Percentiles rank a stretch among this genome's conserved stretches.
These are phyloP conservation scores for Corapipo altera DNA, from an alignment of 2,113 vertebrate species.

Conservation along the genomic window DNA sequence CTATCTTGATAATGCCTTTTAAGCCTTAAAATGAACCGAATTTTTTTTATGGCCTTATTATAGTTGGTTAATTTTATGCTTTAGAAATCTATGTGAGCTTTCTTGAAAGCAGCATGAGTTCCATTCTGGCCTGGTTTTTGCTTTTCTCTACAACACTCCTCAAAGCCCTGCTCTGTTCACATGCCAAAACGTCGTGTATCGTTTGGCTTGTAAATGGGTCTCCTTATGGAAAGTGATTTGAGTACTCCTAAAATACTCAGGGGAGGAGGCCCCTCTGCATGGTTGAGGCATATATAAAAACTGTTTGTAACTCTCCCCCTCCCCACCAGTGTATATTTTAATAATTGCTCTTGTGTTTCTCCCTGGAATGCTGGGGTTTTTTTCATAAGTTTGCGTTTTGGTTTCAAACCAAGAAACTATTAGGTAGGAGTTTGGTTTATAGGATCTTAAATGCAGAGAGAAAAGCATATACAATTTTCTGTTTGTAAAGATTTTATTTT, in stretches of 20 bases:
- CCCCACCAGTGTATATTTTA: not conserved
- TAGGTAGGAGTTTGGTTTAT: not conserved
- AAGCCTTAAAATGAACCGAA: not conserved
- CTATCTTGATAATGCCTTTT: not conserved
- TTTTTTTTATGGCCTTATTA: not conserved
- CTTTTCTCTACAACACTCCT: not conserved
- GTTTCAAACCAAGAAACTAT: not conserved
- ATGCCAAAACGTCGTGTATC: not conserved
- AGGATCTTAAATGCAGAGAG: not conserved
- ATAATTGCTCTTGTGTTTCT: not conserved
- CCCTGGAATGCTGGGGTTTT: not conserved
- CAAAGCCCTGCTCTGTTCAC: not conserved
- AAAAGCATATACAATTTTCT: not conserved
- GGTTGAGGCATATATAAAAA: not conserved
- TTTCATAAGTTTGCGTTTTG: not conserved
- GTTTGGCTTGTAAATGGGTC: conserved; percentile 18
- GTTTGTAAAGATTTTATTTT: not conserved
- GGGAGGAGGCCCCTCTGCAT: not conserved
- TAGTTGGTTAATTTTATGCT: not conserved
- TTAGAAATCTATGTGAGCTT: not conserved
- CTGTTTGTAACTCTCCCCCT: not conserved
- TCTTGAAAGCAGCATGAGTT: not conserved
- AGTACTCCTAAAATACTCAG: not conserved
- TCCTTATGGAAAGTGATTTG: conserved; percentile 2
- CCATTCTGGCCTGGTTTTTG: not conserved